Conservation (phyloP, 2,888 invertebrate species). For the Periphyllus acericola region DNA sequence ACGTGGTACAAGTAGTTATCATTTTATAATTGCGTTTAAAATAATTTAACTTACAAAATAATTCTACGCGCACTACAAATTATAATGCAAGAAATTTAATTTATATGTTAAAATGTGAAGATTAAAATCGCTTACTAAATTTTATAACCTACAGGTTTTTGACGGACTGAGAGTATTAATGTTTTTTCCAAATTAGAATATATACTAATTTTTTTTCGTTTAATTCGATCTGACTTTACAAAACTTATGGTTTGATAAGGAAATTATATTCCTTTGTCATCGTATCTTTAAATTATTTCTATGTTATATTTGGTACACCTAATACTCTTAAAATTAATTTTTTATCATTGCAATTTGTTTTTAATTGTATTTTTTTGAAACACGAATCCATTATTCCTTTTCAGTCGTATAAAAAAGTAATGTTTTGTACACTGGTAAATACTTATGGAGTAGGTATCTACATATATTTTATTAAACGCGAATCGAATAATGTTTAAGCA, state of each 20-base stretch:
- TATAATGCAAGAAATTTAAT: too few relatives aligned
- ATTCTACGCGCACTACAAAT: too few relatives aligned
- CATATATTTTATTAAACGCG: neutral
- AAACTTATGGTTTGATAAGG: neutral
- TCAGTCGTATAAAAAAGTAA: too few relatives aligned
- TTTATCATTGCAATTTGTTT: neutral
- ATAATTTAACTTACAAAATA: too few relatives aligned
- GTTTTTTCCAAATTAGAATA: neutral
- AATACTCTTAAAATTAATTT: neutral
- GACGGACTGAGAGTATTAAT: neutral
- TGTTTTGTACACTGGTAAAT: neutral
- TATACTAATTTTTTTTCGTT: neutral
- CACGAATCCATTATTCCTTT: too few relatives aligned
- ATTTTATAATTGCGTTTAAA: neutral
- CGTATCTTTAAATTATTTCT: neutral
- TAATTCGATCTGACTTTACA: too few relatives aligned
- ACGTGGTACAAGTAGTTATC: too few relatives aligned
- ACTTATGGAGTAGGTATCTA: too few relatives aligned
- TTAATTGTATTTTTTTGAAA: neutral
- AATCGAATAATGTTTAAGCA: too few relatives aligned
- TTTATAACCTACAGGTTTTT: too few relatives aligned
- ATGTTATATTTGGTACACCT: neutral
- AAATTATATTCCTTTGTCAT: neutral
- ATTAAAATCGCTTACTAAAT: too few relatives aligned
- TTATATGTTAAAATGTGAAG: too few relatives aligned